Conservation (phyloP, 2,888 invertebrate species). For the Apamea crenata region DNA sequence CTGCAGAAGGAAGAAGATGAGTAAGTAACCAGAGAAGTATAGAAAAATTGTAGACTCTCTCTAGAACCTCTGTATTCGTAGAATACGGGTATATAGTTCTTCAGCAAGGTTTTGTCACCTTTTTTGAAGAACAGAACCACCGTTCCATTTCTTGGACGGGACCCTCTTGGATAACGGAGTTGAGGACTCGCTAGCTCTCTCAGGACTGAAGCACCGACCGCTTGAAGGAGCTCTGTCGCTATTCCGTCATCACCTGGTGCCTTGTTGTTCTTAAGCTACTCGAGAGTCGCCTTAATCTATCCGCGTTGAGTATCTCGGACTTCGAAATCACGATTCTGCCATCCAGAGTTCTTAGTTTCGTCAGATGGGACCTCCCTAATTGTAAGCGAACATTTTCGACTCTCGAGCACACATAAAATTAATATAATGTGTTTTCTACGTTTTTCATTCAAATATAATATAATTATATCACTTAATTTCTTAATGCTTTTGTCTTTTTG, state of each 20-base stretch:
- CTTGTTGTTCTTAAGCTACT: too few relatives aligned
- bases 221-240: too few relatives aligned
- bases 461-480: too few relatives aligned
- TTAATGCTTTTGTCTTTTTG: background rate
- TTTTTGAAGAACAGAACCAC: background rate
- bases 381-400: background rate
- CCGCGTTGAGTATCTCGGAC: background rate
- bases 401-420: background rate
- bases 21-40: conserved; percentile 16
- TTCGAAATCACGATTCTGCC: background rate
- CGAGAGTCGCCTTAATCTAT: background rate
- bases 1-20: conserved; percentile 47
- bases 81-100: background rate
- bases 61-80: background rate
- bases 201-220: background rate
- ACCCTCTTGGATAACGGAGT: background rate
- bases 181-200: background rate
- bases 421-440: background rate
- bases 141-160: background rate
- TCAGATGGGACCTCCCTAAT: background rate
- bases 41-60: background rate
- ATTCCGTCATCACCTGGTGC: too few relatives aligned
- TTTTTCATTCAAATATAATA: background rate
- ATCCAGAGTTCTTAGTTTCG: background rate
- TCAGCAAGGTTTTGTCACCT: background rate